Percentiles rank a stretch among this genome's conserved stretches.
Evolutionary conservation across 1,140 invertebrate species (phyloP).

Genomic region (Cardiocondyla obscurior): DNA sequence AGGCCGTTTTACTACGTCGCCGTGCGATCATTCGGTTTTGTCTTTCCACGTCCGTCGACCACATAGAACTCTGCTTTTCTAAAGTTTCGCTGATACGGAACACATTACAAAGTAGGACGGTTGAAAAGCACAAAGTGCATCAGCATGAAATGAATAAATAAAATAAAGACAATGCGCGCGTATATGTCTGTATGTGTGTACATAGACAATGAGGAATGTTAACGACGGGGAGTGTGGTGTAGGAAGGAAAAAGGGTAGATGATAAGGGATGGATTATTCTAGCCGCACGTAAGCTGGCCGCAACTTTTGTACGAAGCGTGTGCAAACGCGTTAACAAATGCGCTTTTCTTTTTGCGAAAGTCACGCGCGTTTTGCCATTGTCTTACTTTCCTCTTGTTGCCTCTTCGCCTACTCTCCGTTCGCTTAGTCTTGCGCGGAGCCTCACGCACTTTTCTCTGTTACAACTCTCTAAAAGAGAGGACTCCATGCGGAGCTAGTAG

Average conservation of each 20-base stretch:
- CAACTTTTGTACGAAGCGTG: not conserved
- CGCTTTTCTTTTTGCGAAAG: not conserved
- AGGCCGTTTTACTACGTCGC: not conserved
- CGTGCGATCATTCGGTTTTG: not conserved
- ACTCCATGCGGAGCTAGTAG: not conserved
- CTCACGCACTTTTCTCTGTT: not conserved
- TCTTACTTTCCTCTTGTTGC: not conserved
- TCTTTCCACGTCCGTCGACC: not conserved
- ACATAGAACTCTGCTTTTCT: not conserved
- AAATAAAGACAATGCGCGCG: not conserved
- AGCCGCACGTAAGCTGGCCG: not conserved
- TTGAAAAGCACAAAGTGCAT: not conserved
- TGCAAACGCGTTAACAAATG: not conserved
- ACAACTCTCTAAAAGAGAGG: not conserved
- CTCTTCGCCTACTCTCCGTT: slow-evolving; percentile 10
- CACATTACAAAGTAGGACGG: not conserved
- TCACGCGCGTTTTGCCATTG: slow-evolving; percentile 12
- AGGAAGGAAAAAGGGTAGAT: not conserved
- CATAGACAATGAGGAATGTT: not conserved
- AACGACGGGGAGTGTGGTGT: not conserved
- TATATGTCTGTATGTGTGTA: not conserved
- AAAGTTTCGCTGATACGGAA: not conserved
- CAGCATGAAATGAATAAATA: not conserved
- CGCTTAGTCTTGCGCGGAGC: not conserved
- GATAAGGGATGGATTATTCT: not conserved